A percentile compares a stretch with the other conserved stretches of the same genome.
Evolutionary conservation across 2,888 invertebrate species (phyloP).

Genomic region (Alsophila aescularia): DNA sequence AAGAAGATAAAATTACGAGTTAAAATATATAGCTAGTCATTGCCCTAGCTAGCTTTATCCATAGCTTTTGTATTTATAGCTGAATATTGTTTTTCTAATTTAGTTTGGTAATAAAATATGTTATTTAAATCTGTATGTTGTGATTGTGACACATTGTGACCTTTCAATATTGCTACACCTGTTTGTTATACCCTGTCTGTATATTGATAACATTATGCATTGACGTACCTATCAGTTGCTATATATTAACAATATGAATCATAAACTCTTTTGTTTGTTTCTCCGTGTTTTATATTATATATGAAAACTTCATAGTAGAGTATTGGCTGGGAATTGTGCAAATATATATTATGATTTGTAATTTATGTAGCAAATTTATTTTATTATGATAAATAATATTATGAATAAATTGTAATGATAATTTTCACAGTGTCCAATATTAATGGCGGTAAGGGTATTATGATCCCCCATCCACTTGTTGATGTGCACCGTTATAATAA

Average conservation of each 20-base stretch:
- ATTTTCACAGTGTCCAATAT: constrained; percentile 82
- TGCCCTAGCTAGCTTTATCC: no score
- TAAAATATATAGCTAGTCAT: no score
- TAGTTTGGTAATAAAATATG: no score
- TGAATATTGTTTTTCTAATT: no score
- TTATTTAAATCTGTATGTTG: no score
- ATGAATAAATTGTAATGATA: constrained; percentile 59
- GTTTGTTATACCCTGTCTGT: no score
- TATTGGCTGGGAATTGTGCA: constrained; percentile 55
- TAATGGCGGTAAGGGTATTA: constrained; percentile 76
- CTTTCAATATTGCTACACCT: no score
- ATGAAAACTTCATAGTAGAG: background rate
- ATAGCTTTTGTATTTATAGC: no score
- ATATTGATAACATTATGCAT: background rate
- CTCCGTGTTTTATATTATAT: background rate
- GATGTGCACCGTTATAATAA: constrained; percentile 57
- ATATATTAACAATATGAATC: background rate
- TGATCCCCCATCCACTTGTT: constrained; percentile 78
- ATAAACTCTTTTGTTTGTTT: background rate
- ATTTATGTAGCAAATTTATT: background rate
- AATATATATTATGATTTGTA: constrained; percentile 12
- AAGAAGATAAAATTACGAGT: no score
- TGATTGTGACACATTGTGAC: no score
- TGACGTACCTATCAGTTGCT: background rate
- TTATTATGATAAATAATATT: constrained; percentile 16